Base-by-base conservation (phyloP, 2,113 vertebrate species). In the Hemibagrus wyckioides region DNA sequence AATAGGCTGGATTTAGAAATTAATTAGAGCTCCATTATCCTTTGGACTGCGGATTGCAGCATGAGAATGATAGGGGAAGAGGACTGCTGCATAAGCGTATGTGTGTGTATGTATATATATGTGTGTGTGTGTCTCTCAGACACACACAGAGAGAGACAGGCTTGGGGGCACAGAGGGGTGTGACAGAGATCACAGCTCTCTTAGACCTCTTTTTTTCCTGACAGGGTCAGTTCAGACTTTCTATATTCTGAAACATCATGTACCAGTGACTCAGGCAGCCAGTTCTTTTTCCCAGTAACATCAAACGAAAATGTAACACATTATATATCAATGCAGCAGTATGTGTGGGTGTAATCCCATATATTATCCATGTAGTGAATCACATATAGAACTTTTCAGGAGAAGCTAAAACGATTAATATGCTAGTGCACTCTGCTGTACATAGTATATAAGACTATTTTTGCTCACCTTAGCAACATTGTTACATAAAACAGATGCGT, bases 1-100 rank as follows among this genome's bases (percentile, higher is more conserved):
- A 91, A 91, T 87, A 85, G 88, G 88, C 86, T 89, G 87, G 82
- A 91, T 90, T 91, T 90, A 90, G 90, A 91, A 92, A 90, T 91
- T 91, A 92, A 91, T 92, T 92, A 92, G 86, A 48, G 50, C 75
- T 82, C 59, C 82, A 87, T 88, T 89, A 84, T 90, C 87, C 85
- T 87, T 85, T 90, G 63, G 85, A 86, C 88, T 81, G 39, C 84
- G 80, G 80, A 82, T 80, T 80, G 30, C 84, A 30, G 19, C 59
- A 52, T 65, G 57, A 28, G 48, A 75, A 48, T 85, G 79, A 88
- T 44, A 21, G 76, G 82, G 50, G 80, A 86, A 86, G 28, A 83
- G 75, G 23, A 88, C 17, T 56, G 54, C 82, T 86, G 63, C 33
- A 67, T 25, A 71, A 52, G 44, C 25, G 11, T 52, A 48, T 44